Evolutionary conservation across 2,113 vertebrate species (phyloP), one percentile per base, ranked within the genome.

Genomic region (Willisornis vidua): DNA sequence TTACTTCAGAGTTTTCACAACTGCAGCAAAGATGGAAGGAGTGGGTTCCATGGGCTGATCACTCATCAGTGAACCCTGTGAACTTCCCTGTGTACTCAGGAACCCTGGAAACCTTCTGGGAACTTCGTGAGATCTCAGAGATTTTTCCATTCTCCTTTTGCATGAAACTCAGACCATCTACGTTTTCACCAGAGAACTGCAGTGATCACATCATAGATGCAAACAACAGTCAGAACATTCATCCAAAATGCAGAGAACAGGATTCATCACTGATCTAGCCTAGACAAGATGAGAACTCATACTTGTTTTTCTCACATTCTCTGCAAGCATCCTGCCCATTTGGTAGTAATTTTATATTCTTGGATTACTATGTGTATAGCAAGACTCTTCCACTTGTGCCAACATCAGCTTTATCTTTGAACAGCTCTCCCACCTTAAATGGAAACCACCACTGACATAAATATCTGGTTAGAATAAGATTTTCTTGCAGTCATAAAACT

Each of bases 281-380:
- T 1, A 73, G 63, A 39, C 4, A 70, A 72, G 39, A 26, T 26
- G 11, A 86, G 18, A 4, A n/a, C 11, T 85, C 52, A 72, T 3
- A 33, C 4, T 41, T 82, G 17, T 3, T 57, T 51, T 55, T 68
- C 28, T 65, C 54, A 67, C 3, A 1, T 31, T 70, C 71, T 45
- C 52, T 52, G 20, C 20, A 51, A 87, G 17, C 16, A 74, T 61
- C 29, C 26, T 39, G 23, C 7, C 19, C 22, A 37, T 73, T 41
- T 85, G 23, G 31, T 33, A 55, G 41, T 12, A 48, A 2, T 12
- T 63, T 86, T 84, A 93, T 43, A 46, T 43, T 55, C 25, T 46
- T 76, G 8, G 17, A 54, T 63, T 89, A 67, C 46, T 8, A 12
- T 9, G 45, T 0, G 0, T 4, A 9, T 35, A 45, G 9, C 10